Evolutionary conservation across 1,140 invertebrate genomes (phyloP).

Genomic region (Luehdorfia chinensis): DNA sequence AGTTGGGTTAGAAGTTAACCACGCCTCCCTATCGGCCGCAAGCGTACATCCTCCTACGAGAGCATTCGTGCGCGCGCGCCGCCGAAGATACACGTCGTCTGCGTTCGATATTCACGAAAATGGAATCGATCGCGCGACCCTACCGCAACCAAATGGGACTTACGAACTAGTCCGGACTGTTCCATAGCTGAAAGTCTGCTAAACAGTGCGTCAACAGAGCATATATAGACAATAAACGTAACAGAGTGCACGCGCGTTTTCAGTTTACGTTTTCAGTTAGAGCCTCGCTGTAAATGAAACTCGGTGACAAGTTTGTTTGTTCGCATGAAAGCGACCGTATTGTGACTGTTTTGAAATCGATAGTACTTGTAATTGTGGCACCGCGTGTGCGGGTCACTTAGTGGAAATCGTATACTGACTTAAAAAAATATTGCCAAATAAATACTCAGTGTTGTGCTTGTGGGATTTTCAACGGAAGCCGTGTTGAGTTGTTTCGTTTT

Average conservation of each 20-base stretch:
- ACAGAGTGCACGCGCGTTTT: constrained; percentile 34
- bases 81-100: constrained; percentile 44
- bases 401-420: constrained; percentile 33
- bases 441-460: constrained; percentile 56
- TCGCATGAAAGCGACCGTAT: constrained; percentile 54
- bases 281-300: constrained; percentile 34
- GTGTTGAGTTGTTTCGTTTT: constrained; percentile 19
- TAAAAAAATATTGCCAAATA: constrained; percentile 24
- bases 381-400: constrained; percentile 30
- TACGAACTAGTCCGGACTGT: neutral
- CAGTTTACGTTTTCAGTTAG: constrained; percentile 60
- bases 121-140: constrained; percentile 44
- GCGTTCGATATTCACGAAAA: constrained; percentile 35
- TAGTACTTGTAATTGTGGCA: constrained; percentile 37
- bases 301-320: constrained; percentile 34
- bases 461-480: constrained; percentile 41
- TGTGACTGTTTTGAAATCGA: constrained; percentile 61
- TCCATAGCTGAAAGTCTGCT: constrained; percentile 19
- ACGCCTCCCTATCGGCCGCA: constrained; percentile 51
- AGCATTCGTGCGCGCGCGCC: constrained; percentile 71
- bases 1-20: constrained; percentile 67
- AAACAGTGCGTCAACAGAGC: constrained; percentile 24
- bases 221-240: constrained; percentile 30
- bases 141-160: constrained; percentile 1
- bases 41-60: constrained; percentile 55